Evolutionary conservation across 92 coral and sea anemone species (phyloP).

Genomic region (Phymanthus crucifer): DNA sequence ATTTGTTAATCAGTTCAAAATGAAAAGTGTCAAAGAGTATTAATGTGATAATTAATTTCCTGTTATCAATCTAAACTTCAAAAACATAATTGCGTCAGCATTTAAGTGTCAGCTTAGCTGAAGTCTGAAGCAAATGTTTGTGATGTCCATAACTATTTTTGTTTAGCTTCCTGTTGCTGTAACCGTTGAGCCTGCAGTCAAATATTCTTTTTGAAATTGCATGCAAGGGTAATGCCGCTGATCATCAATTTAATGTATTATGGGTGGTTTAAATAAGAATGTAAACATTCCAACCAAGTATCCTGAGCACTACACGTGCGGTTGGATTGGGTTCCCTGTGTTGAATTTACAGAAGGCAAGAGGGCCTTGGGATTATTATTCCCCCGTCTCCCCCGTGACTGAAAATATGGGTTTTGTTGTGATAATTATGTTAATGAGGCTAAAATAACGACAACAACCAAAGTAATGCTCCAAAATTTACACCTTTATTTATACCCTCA

Average conservation of each 20-base stretch:
- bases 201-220: too few species aligned
- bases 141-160: too few species aligned
- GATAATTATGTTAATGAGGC: not conserved
- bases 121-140: not conserved
- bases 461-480: not conserved
- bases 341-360: not conserved
- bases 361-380: not conserved
- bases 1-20: too few species aligned
- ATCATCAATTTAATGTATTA: too few species aligned
- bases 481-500: constrained; percentile 2
- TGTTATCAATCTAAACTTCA: not conserved
- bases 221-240: too few species aligned
- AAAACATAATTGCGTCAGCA: not conserved
- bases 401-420: not conserved
- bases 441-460: not conserved
- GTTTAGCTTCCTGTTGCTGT: too few species aligned
- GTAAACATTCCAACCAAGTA: too few species aligned
- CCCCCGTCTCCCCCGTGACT: not conserved
- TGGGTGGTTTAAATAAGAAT: too few species aligned
- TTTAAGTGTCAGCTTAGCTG: not conserved
- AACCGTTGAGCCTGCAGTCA: too few species aligned
- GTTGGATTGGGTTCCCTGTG: not conserved
- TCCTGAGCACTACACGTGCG: too few species aligned
- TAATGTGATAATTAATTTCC: not conserved
- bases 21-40: not conserved